phyloP scores from a whole-genome alignment of 1,140 invertebrate species.

The Drosophila nikananu region DNA sequence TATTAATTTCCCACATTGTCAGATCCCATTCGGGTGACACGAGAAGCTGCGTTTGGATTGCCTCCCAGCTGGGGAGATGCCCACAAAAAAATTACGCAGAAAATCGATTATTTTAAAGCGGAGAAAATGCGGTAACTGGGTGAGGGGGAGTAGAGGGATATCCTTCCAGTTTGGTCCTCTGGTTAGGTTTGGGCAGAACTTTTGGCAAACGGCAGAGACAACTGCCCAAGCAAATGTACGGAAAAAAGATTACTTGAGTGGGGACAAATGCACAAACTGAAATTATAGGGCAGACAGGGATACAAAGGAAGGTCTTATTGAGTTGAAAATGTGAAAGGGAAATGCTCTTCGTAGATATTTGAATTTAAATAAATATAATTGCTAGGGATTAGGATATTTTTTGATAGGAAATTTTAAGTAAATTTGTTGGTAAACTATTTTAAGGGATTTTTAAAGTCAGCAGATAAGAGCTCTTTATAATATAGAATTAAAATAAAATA shows the following conservation, averaged over 20 bases:
- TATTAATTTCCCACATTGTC: constrained; percentile 83
- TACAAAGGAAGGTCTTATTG: not conserved
- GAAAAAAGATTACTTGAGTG: constrained; percentile 51
- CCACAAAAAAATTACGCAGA: constrained; percentile 53
- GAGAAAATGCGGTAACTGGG: too few relatives aligned
- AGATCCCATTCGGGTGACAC: constrained; percentile 71
- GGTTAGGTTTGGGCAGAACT: constrained; percentile 39
- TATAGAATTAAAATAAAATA: not conserved
- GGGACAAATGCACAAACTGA: constrained; percentile 46
- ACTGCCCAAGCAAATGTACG: constrained; percentile 40
- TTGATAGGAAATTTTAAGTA: not conserved
- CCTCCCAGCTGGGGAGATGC: constrained; percentile 15
- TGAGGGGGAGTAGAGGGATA: too few relatives aligned
- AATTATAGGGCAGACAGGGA: constrained; percentile 19
- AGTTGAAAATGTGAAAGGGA: not conserved
- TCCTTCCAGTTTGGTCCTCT: constrained; percentile 2
- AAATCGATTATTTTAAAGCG: constrained; percentile 82
- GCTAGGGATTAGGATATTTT: not conserved
- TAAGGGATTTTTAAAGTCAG: too few relatives aligned
- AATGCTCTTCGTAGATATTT: not conserved
- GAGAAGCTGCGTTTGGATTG: constrained; percentile 52
- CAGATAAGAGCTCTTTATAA: not conserved
- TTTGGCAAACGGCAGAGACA: constrained; percentile 41
- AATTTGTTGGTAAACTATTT: not conserved
- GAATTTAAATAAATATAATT: not conserved